Evolutionary conservation across 2,797 vertebrate species (phyloP).

Genomic region (Pachyuromys duprasi): DNA sequence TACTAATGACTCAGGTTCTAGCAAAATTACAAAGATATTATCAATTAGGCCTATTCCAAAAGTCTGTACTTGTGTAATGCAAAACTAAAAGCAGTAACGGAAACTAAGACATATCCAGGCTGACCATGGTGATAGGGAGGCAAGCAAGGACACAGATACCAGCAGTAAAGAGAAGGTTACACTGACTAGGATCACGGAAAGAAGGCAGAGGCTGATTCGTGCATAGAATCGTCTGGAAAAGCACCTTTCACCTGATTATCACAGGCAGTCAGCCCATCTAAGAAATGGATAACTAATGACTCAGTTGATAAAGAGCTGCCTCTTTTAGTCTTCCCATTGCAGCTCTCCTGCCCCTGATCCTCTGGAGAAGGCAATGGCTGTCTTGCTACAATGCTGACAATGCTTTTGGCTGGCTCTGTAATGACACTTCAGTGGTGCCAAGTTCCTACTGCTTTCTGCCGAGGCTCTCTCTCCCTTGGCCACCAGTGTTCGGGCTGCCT

Average conservation of each 20-base stretch:
- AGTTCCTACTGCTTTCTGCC: slow-evolving; percentile 50
- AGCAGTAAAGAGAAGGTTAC: background rate
- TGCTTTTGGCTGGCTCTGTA: slow-evolving; percentile 49
- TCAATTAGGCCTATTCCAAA: background rate
- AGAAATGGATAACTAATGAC: background rate
- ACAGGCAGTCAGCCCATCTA: background rate
- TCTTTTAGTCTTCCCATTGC: slow-evolving; percentile 33
- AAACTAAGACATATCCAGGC: background rate
- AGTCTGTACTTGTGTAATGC: background rate
- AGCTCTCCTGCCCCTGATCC: background rate
- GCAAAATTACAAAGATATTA: background rate
- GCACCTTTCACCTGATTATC: background rate
- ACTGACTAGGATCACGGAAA: background rate
- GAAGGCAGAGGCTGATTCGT: background rate
- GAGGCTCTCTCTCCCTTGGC: slow-evolving; percentile 1
- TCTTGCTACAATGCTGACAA: slow-evolving; percentile 65
- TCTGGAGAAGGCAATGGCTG: slow-evolving; percentile 58
- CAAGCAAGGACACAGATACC: background rate
- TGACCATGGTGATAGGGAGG: background rate
- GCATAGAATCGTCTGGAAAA: background rate
- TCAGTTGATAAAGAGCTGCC: slow-evolving; percentile 7
- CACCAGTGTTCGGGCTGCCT: background rate
- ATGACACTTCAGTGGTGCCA: slow-evolving; percentile 48
- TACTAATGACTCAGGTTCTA: slow-evolving; percentile 11
- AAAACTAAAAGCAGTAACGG: slow-evolving; percentile 8